phyloP scores from a whole-genome alignment of 1,140 invertebrate species.

The Ctenoplectra terminalis region DNA sequence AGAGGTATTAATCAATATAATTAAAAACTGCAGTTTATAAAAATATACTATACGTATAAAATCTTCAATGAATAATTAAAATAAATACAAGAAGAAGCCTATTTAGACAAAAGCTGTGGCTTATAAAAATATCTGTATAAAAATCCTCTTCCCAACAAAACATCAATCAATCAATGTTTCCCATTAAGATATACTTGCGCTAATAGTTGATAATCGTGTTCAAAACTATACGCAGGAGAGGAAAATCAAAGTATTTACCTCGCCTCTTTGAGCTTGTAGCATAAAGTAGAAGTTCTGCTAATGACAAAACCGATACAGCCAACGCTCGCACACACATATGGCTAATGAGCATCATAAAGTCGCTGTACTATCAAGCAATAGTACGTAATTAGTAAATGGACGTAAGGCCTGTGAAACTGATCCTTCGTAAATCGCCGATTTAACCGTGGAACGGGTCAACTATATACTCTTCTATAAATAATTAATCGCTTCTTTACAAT shows the following conservation, averaged over 20 bases:
- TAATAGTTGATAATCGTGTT: background rate
- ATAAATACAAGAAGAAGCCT: no score
- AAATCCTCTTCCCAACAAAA: no score
- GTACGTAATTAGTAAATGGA: conserved; percentile 49
- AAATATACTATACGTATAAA: no score
- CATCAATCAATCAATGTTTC: background rate
- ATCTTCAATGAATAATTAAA: no score
- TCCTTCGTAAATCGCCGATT: no score
- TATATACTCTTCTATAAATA: no score
- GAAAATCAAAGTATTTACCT: conserved; percentile 32
- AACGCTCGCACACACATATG: background rate
- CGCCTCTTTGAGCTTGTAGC: background rate
- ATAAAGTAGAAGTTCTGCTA: conserved; percentile 34
- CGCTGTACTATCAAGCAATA: conserved; percentile 28
- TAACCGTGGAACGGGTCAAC: no score
- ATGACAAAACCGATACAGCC: conserved; percentile 45
- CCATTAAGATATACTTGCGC: background rate
- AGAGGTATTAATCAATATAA: no score
- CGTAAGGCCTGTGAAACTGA: conserved; percentile 1
- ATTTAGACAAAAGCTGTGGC: no score
- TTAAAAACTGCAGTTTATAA: no score
- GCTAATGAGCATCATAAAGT: conserved; percentile 48
- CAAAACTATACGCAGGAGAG: background rate
- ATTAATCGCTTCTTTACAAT: no score
- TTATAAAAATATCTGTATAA: no score